Evolutionary conservation across 37 sponge, comb jelly and placozoan species (phyloP).

Genomic region (Ianthella basta): DNA sequence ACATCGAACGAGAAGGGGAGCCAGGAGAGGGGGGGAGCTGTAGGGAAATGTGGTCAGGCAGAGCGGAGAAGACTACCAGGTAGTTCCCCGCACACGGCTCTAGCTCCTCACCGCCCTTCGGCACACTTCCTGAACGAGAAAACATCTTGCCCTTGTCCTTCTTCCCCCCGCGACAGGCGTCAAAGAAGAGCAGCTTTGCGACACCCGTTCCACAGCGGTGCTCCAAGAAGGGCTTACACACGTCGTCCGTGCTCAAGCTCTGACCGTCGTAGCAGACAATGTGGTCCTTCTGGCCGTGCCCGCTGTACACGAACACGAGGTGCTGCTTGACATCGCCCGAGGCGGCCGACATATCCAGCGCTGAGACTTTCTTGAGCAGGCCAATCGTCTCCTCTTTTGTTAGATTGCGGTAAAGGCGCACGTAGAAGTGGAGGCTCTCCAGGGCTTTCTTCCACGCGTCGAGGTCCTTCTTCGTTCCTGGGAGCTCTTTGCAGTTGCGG

Average conservation of each 20-base stretch:
- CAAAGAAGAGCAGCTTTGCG: slow-evolving; percentile 3
- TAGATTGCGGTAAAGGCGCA: neutral
- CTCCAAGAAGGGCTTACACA: neutral
- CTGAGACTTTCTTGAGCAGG: neutral
- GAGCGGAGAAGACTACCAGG: slow-evolving; percentile 50
- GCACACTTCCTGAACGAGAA: neutral
- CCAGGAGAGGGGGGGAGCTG: neutral
- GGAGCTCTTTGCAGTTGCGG: neutral
- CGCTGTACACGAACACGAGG: slow-evolving; percentile 17
- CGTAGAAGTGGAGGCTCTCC: neutral
- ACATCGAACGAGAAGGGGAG: neutral
- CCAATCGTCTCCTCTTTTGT: neutral
- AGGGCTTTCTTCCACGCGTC: neutral
- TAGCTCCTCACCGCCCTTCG: neutral
- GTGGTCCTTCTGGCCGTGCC: neutral
- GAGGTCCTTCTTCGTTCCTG: neutral
- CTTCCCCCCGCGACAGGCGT: neutral
- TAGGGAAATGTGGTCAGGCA: slow-evolving; percentile 35
- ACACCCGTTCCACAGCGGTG: neutral
- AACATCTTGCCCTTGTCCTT: neutral
- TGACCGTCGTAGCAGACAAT: slow-evolving; percentile 2
- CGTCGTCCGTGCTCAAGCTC: neutral
- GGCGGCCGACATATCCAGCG: neutral
- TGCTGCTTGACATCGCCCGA: neutral
- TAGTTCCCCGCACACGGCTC: slow-evolving; percentile 37